phyloP scores from a whole-genome alignment of 2,113 vertebrate genomes.

The Rhinolophus ferrumequinum region DNA sequence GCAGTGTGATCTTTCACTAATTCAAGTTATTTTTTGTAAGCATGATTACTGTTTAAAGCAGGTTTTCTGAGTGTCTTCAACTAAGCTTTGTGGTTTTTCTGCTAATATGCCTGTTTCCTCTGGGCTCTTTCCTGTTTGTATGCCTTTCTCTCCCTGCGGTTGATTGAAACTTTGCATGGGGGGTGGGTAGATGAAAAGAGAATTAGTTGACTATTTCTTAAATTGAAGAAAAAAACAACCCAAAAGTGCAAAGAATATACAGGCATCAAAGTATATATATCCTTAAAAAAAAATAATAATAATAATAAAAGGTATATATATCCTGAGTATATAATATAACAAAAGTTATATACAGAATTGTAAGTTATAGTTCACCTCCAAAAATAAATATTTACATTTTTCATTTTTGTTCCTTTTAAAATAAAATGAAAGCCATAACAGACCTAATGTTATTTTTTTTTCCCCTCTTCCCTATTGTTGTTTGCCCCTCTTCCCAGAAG shows the following conservation, averaged over 20 bases:
- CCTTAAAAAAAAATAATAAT: too few species aligned
- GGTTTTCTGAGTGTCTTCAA: neutral
- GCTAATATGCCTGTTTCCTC: constrained; percentile 37
- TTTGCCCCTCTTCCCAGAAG: neutral
- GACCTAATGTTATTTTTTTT: neutral
- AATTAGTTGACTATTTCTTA: neutral
- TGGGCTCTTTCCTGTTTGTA: constrained; percentile 61
- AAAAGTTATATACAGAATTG: neutral
- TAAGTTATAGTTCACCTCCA: neutral
- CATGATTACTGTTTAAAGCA: constrained; percentile 30
- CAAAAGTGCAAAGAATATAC: neutral
- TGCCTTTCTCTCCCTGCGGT: neutral
- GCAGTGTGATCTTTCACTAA: neutral
- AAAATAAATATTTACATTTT: neutral
- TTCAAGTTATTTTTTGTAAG: neutral
- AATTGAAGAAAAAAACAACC: neutral
- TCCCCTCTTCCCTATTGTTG: neutral
- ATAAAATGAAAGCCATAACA: neutral
- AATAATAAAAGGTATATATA: too few species aligned
- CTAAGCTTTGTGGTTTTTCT: constrained; percentile 50
- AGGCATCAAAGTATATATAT: neutral
- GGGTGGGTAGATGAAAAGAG: neutral
- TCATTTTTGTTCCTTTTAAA: constrained; percentile 25
- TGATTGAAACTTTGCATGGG: neutral
- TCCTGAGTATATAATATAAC: neutral